These are phyloP conservation scores for Atherinomorus stipes DNA, from an alignment of 2,113 vertebrate genomes.

Conservation along the genomic window DNA sequence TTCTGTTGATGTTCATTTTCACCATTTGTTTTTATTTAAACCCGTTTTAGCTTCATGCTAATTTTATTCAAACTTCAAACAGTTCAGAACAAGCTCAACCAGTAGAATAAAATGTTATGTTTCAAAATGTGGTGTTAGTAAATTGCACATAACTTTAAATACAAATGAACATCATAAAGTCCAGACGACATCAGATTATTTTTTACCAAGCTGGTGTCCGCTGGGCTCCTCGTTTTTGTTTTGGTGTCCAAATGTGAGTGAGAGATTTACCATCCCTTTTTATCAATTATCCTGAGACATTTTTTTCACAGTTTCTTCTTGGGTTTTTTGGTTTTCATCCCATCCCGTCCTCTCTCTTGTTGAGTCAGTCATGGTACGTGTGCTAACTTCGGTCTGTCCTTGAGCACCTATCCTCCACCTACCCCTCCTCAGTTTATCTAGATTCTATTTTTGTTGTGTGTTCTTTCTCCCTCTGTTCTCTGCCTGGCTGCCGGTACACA, in stretches of 20 bases:
- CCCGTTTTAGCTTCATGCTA: neutral
- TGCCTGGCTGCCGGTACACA: slow-evolving; percentile 27
- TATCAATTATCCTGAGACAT: neutral
- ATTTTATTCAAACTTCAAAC: neutral
- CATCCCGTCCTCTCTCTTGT: neutral
- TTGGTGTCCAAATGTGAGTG: neutral
- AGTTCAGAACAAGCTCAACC: neutral
- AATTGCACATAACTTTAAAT: slow-evolving; percentile 32
- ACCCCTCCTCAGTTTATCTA: slow-evolving; percentile 36
- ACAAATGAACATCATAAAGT: slow-evolving; percentile 28
- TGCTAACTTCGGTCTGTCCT: slow-evolving; percentile 54
- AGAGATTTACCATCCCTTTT: no score
- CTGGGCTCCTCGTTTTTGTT: slow-evolving; percentile 1
- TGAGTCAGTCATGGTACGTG: slow-evolving; percentile 1
- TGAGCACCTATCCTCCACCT: slow-evolving; percentile 27
- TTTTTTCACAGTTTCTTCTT: slow-evolving; percentile 4
- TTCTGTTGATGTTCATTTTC: neutral
- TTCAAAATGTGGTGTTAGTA: slow-evolving; percentile 15
- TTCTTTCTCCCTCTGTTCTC: slow-evolving; percentile 33
- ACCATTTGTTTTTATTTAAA: neutral
- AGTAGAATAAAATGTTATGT: neutral
- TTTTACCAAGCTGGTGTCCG: slow-evolving; percentile 19
- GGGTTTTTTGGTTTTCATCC: neutral
- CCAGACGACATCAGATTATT: slow-evolving; percentile 33
- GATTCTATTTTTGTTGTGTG: slow-evolving; percentile 58